These are phyloP conservation scores for Cettia cetti DNA, from an alignment of 2,113 vertebrate species.

Conservation along the genomic window DNA sequence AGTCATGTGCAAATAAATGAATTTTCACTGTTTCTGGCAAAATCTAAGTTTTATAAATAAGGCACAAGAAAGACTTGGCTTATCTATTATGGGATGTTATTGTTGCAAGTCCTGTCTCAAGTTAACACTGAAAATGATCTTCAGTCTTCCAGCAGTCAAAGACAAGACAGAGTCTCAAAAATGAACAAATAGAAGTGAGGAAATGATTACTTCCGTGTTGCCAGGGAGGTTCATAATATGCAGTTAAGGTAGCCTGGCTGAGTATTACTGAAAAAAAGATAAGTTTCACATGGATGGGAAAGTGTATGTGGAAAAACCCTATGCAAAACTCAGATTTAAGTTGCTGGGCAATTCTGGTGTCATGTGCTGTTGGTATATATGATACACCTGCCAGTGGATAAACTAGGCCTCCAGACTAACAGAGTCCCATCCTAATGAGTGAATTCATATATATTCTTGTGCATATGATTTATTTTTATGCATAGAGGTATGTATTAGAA, in stretches of 20 bases:
- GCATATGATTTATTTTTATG: not conserved
- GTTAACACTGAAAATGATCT: not conserved
- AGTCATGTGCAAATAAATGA: not conserved
- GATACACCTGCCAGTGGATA: not conserved
- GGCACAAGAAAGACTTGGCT: not conserved
- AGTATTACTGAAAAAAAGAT: not conserved
- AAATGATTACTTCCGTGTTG: not conserved
- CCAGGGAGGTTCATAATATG: not conserved
- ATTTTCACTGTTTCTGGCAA: not conserved
- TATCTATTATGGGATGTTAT: not conserved
- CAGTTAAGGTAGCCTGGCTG: not conserved
- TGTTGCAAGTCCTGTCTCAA: not conserved
- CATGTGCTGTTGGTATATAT: fast-evolving
- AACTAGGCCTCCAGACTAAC: not conserved
- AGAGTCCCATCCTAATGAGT: not conserved
- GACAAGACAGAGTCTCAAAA: not conserved
- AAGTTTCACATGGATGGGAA: not conserved
- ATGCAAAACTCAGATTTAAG: not conserved
- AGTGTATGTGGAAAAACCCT: not conserved
- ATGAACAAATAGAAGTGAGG: not conserved
- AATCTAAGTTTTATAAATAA: not conserved
- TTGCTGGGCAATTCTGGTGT: not conserved
- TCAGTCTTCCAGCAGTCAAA: not conserved
- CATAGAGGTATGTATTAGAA: not conserved
- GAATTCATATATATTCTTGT: not conserved